A percentile compares a stretch with the other conserved stretches of the same genome.
phyloP scores from a whole-genome alignment of 2,797 vertebrate species.

The Miopithecus talapoin region DNA sequence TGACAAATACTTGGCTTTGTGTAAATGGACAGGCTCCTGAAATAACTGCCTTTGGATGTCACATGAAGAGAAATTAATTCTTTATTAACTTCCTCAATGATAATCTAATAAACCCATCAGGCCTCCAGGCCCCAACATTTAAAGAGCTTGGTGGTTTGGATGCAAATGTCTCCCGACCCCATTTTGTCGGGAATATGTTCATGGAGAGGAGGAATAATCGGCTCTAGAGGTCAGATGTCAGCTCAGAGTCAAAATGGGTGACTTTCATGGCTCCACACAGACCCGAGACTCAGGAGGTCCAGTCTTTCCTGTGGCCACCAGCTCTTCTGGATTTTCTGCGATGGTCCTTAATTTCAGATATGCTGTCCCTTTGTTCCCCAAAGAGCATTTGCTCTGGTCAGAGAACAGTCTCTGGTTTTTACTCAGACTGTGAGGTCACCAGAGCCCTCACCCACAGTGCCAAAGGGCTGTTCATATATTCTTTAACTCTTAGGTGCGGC shows the following conservation, averaged over 20 bases:
- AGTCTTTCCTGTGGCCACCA: background rate
- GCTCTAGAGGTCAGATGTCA: slow-evolving; percentile 65
- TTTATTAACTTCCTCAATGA: slow-evolving; percentile 95
- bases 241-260: background rate
- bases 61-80: slow-evolving; percentile 95
- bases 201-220: slow-evolving; percentile 66
- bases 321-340: slow-evolving; percentile 16
- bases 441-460: background rate
- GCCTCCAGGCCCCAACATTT: slow-evolving; percentile 86
- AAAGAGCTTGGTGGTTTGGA: slow-evolving; percentile 82
- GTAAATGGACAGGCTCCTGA: slow-evolving; percentile 93
- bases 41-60: slow-evolving; percentile 89
- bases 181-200: slow-evolving; percentile 72
- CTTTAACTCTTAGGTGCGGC: background rate
- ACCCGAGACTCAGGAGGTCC: background rate
- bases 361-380: slow-evolving; percentile 38
- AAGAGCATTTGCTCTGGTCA: slow-evolving; percentile 4
- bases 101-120: slow-evolving; percentile 94
- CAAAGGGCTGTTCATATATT: background rate
- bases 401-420: background rate
- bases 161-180: slow-evolving; percentile 83
- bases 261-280: slow-evolving; percentile 43
- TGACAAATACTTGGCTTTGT: slow-evolving; percentile 98
- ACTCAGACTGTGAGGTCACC: background rate
- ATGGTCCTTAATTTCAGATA: background rate